A percentile compares a stretch with the other conserved stretches of the same genome.
Conservation (phyloP, 2,797 vertebrate genomes). For the Nothura maculosa region DNA sequence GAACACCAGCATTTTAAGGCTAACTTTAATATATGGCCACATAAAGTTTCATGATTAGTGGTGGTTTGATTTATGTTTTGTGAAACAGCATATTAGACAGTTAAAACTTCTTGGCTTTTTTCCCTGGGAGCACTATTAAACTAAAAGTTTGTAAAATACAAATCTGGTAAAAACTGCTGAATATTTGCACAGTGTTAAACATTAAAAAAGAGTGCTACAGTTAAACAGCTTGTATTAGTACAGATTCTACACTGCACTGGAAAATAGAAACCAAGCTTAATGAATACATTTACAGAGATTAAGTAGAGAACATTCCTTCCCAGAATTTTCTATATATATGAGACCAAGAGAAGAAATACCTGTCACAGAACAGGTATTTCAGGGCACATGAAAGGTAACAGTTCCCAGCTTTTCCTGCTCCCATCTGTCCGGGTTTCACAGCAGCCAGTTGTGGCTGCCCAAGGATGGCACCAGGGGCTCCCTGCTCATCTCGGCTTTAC, state of each 20-base stretch:
- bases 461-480: not conserved
- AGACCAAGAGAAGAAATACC: not conserved
- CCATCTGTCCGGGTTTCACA: not conserved
- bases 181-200: not conserved
- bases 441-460: not conserved
- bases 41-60: not conserved
- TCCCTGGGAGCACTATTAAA: not conserved
- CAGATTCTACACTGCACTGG: not conserved
- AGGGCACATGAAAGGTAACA: not conserved
- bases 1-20: not conserved
- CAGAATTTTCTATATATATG: not conserved
- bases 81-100: not conserved
- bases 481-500: not conserved
- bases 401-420: not conserved
- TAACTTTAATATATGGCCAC: not conserved
- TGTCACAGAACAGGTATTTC: not conserved
- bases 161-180: not conserved
- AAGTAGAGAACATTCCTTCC: not conserved
- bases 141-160: not conserved
- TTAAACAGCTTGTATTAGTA: not conserved
- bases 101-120: not conserved
- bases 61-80: not conserved
- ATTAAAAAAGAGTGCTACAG: not conserved
- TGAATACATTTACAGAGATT: not conserved
- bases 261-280: not conserved